Base-by-base conservation (phyloP, 1,140 invertebrate genomes). In the Drosophila kohkoa region DNA sequence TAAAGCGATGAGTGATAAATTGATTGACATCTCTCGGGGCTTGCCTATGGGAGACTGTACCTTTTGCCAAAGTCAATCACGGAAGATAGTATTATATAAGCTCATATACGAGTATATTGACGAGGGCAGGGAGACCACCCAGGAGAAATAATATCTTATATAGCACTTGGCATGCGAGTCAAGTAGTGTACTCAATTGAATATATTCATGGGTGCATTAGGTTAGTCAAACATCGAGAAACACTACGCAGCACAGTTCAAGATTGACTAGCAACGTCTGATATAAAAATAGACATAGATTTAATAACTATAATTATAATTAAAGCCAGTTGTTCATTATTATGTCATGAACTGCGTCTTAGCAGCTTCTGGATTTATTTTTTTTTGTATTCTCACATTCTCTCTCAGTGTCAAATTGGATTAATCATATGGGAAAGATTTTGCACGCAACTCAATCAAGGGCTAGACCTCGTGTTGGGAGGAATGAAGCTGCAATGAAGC, bases 271-370 rank as follows among this genome's bases (percentile, higher is more conserved):
- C 3, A 25, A 25, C 20, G 16, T 20, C 11, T n/a, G 15, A 52
- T n/a, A 13, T 51, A 7, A 28, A 35, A 35, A 51, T 35, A 35
- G 43, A 32, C 38, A 68, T 30, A 6, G 41, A 38, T 41, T 16
- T 30, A 60, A 46, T 62, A n/a, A 64, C 16, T 54, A 65, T 35
- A 65, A 54, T 51, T 46, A 49, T 62, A 69, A 73, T 74, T 60
- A 68, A 59, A 11, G 28, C 51, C 13, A 38, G 13, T n/a, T 16
- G 13, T 6, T 16, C 8, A 38, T 16, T 55, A 55, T 55, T 55
- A 55, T 20, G 52, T 16, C 32, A 57, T 57, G 54, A 15, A 32
- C 51, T 54, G n/a, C 28, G 30, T 11, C 28, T 32, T 13, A 28
- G 25, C 32, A 30, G 25, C 11, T 52, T 10, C 20, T 32, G 30